Percentiles rank a stretch among this genome's conserved stretches.
phyloP scores from a whole-genome alignment of 2,113 vertebrate species.

The Nothocercus julius region DNA sequence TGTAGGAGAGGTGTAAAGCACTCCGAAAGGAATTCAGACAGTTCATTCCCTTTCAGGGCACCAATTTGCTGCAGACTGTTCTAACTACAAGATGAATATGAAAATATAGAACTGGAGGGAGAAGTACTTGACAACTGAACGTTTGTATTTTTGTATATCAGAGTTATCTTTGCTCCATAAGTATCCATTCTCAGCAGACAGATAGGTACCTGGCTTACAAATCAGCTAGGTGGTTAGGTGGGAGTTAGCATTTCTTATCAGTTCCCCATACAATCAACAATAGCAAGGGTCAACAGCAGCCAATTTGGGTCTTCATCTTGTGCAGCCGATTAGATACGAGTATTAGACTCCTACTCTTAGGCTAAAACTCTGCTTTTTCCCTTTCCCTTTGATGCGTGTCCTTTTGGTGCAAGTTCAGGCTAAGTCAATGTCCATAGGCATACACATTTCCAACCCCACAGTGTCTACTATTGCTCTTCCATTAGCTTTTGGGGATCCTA shows the following conservation, averaged over 20 bases:
- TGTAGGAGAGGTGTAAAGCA: not conserved
- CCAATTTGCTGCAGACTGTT: not conserved
- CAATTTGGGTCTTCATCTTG: not conserved
- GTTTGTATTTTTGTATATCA: not conserved
- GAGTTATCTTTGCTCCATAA: not conserved
- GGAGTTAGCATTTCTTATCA: not conserved
- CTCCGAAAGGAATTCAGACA: not conserved
- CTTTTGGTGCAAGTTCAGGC: not conserved
- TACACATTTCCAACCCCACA: not conserved
- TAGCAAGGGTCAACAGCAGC: not conserved
- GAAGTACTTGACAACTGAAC: fast-evolving
- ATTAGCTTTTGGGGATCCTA: not conserved
- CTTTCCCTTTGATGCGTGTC: not conserved
- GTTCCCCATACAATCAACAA: not conserved
- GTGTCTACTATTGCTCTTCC: not conserved
- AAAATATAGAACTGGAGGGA: not conserved
- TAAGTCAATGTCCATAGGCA: not conserved
- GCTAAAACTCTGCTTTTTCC: not conserved
- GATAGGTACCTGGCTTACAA: not conserved
- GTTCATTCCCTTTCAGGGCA: not conserved
- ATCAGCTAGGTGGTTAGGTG: not conserved
- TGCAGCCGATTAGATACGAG: not conserved
- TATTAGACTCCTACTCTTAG: not conserved
- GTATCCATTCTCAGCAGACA: conserved; percentile 7
- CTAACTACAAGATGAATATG: not conserved